Percentiles rank a stretch among this genome's conserved stretches.
Conservation (phyloP, 2,113 vertebrate species). For the Oryzias celebensis region DNA sequence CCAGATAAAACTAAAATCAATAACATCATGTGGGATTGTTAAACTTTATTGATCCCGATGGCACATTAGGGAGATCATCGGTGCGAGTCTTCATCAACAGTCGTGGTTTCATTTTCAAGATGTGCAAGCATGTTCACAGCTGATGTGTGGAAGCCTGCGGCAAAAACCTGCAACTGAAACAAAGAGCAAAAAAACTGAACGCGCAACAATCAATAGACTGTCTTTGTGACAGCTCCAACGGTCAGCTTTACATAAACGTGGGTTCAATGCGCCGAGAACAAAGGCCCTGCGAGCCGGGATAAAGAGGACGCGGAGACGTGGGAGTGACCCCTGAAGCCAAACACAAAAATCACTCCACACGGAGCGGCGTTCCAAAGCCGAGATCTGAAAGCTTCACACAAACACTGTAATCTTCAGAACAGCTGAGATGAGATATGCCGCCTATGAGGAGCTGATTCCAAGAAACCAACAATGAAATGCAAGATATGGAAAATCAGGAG, state of each 20-base stretch:
- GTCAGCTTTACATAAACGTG: slow-evolving; percentile 42
- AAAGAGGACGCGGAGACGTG: slow-evolving; percentile 32
- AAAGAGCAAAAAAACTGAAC: too few relatives aligned
- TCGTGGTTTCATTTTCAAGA: too few relatives aligned
- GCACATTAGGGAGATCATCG: too few relatives aligned
- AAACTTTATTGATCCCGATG: too few relatives aligned
- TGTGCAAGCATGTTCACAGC: too few relatives aligned
- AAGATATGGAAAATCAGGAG: not conserved
- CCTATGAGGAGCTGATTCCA: not conserved
- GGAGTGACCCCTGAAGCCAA: slow-evolving; percentile 50
- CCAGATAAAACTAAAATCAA: too few relatives aligned
- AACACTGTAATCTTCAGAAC: not conserved
- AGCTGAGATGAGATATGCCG: not conserved
- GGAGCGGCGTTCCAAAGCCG: slow-evolving; percentile 8
- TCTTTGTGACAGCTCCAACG: slow-evolving; percentile 29
- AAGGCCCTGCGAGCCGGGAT: slow-evolving; percentile 18
- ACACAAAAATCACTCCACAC: slow-evolving; percentile 12
- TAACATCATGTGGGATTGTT: too few relatives aligned
- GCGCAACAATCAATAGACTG: slow-evolving; percentile 24
- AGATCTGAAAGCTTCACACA: slow-evolving; percentile 18
- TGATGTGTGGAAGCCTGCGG: slow-evolving; percentile 28
- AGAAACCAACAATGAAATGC: not conserved
- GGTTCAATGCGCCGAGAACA: slow-evolving; percentile 31
- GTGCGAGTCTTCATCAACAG: too few relatives aligned
- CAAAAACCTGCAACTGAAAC: not conserved